phyloP scores from a whole-genome alignment of 2,888 invertebrate genomes.

The Cheilosia variabilis region DNA sequence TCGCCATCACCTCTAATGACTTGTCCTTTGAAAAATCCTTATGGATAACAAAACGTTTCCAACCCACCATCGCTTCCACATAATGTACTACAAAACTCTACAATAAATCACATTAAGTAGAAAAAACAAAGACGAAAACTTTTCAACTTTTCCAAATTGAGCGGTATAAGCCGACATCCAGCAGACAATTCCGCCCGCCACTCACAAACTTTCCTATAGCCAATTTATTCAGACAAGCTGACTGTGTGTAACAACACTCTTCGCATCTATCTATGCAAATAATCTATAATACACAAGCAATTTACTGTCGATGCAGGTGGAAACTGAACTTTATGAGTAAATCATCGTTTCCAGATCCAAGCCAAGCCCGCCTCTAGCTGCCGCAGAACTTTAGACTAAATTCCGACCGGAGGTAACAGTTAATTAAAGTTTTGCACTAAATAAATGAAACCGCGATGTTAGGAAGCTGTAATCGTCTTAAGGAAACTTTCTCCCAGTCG shows the following conservation, averaged over 20 bases:
- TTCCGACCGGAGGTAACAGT: slow-evolving; percentile 64
- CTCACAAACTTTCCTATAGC: not conserved
- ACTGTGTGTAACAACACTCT: slow-evolving; percentile 10
- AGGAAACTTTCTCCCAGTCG: slow-evolving; percentile 50
- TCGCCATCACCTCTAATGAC: not conserved
- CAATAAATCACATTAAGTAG: slow-evolving; percentile 10
- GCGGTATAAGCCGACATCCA: slow-evolving; percentile 7
- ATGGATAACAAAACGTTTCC: not conserved
- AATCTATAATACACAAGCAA: slow-evolving; percentile 44
- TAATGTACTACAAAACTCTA: slow-evolving; percentile 1
- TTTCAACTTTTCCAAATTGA: slow-evolving; percentile 36
- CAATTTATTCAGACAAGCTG: slow-evolving; percentile 23
- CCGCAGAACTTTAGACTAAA: slow-evolving; percentile 33
- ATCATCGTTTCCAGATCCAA: slow-evolving; percentile 43
- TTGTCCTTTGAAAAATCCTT: not conserved
- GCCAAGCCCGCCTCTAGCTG: not conserved
- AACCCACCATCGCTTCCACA: not conserved
- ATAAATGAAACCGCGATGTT: slow-evolving; percentile 71
- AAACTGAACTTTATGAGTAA: slow-evolving; percentile 66
- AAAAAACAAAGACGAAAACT: not conserved
- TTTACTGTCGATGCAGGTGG: slow-evolving; percentile 63
- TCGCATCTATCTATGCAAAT: slow-evolving; percentile 25
- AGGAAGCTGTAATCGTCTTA: slow-evolving; percentile 71
- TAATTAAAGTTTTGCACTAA: slow-evolving; percentile 75
- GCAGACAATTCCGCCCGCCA: not conserved